Base-by-base conservation (phyloP, 1,140 invertebrate species). In the Oryctes rhinoceros region DNA sequence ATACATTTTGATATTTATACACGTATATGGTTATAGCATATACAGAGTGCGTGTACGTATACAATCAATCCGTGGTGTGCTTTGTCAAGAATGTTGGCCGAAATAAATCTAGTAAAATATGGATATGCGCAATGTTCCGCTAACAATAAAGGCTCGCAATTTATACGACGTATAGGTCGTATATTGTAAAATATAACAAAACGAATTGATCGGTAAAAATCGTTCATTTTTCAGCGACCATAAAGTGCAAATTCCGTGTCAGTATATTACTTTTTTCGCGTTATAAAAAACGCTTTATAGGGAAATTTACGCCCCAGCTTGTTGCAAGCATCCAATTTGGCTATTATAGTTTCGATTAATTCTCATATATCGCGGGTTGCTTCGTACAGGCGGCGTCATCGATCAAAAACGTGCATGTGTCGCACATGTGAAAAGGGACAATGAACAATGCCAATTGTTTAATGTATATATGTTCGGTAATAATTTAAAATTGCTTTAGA, bases 191-290 rank as follows among this genome's bases (percentile, higher is more conserved):
- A 59, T 59, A 59, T 59, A 59, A 18, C 53, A 18, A 20, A n/a
- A n/a, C n/a, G 18, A 59, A 59, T 18, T 59, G 53, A n/a, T 59
- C 53, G 53, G n/a, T 59, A 59, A 59, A 59, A 59, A 59, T 59
- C 53, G 53, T 59, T 59, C 53, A 59, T 59, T 59, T 59, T 59
- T 59, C 18, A 59, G n/a, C 18, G 7, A 15, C 53, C 53, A 59
- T 59, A 59, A 18, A 59, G 53, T 18, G 13, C 18, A 59, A 59
- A 59, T 59, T 59, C 18, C 13, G 6, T 15, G 18, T 59, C 53
- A 59, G n/a, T 59, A 59, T 59, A 18, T 44, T 44, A 44, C 39
- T 44, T 44, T 44, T 59, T 59, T 59, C 18, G 7, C 15, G 53
- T n/a, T n/a, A 53, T 18, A n/a, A n/a, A 59, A n/a, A 59, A 59